Conservation (phyloP, 2,888 invertebrate genomes). For the Myopa tessellatipennis region DNA sequence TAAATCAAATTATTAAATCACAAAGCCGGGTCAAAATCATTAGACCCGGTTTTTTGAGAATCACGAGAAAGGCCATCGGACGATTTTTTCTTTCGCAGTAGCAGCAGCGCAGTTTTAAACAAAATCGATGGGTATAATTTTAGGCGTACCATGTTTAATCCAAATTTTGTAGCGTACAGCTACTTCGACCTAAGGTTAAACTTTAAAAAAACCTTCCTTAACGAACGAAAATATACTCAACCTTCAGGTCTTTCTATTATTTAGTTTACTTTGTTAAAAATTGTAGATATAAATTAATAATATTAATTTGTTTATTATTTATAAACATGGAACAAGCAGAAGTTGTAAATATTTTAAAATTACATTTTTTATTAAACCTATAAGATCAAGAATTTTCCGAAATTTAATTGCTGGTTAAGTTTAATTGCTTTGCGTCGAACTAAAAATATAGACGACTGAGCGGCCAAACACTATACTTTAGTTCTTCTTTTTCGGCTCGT, state of each 20-base stretch:
- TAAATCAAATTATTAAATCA: too few species aligned
- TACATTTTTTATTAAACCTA: constrained; percentile 19
- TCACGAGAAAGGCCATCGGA: too few species aligned
- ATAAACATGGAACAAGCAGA: constrained; percentile 7
- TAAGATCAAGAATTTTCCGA: background rate
- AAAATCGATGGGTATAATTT: too few species aligned
- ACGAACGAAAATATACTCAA: background rate
- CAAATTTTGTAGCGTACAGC: too few species aligned
- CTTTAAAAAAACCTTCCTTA: background rate
- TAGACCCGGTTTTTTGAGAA: too few species aligned
- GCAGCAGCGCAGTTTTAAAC: too few species aligned
- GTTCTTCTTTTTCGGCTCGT: constrained; percentile 60
- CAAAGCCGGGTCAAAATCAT: too few species aligned
- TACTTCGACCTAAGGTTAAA: too few species aligned
- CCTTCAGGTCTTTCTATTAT: background rate
- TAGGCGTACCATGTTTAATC: too few species aligned
- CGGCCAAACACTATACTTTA: background rate
- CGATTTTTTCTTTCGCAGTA: too few species aligned
- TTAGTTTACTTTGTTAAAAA: background rate
- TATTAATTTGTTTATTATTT: background rate
- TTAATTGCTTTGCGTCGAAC: background rate
- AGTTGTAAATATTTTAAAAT: constrained; percentile 2
- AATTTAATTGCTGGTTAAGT: constrained; percentile 3
- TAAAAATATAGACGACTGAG: background rate
- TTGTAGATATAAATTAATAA: background rate